These are phyloP conservation scores for Megaleporinus macrocephalus DNA, from an alignment of 2,113 vertebrate genomes.

Conservation along the genomic window DNA sequence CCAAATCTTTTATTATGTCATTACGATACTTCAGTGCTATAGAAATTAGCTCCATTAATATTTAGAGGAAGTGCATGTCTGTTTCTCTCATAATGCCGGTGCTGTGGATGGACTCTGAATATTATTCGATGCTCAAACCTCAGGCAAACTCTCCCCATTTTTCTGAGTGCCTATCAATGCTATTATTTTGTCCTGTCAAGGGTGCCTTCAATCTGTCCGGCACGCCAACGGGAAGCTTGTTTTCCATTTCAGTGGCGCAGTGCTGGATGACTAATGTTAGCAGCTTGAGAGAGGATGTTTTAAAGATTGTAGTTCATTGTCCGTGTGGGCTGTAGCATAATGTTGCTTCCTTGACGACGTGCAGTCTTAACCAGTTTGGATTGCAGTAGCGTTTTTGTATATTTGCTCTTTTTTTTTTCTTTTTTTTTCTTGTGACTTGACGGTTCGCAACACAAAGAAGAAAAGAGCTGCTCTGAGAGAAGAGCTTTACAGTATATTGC, in stretches of 20 bases:
- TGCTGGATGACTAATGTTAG: constrained; percentile 5
- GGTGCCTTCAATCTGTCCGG: constrained; percentile 13
- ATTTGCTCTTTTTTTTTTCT: neutral
- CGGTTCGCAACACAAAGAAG: neutral
- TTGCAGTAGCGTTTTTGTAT: neutral
- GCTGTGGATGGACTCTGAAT: neutral
- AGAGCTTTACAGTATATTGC: neutral
- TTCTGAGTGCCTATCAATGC: neutral
- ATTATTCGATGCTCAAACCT: neutral
- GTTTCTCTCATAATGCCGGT: neutral
- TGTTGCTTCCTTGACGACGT: neutral
- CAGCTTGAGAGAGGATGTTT: neutral
- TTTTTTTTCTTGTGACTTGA: neutral
- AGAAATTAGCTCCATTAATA: constrained; percentile 3
- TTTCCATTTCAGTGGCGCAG: constrained; percentile 11
- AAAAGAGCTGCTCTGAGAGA: neutral
- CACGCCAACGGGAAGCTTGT: neutral
- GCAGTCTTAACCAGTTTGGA: neutral
- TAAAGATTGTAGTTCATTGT: neutral
- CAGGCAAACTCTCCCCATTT: constrained; percentile 1
- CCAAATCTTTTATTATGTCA: neutral
- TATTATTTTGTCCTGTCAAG: constrained; percentile 6
- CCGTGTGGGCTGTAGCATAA: neutral
- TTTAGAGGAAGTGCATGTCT: neutral
- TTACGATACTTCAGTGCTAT: neutral